Base-by-base conservation (phyloP, 2,797 vertebrate genomes). In the Pseudotriccus pelzelni region DNA sequence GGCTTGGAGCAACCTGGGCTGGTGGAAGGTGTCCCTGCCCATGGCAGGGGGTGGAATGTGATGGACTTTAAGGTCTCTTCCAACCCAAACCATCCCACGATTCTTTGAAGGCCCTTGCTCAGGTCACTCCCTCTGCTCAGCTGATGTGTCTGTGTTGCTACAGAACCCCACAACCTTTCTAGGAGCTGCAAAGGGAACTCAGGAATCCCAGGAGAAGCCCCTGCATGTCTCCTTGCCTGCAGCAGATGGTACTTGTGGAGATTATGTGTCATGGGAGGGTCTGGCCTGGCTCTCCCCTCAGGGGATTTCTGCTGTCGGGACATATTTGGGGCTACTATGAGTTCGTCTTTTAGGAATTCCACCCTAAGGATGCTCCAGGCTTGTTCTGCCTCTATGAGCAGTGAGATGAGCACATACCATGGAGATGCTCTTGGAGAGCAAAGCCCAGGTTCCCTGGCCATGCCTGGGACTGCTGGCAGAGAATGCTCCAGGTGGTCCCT, bases 1-100 rank as follows among this genome's bases (percentile, higher is more conserved):
- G 1, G 21, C 4, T 74, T 34, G 46, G 62, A 75, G 34, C 30
- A 5, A 0, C 3, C 10, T 67, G 53, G 60, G 39, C 4, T 0
- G 11, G 25, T 75, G 69, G 23, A 1, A 49, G 8, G 4, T 32
- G 62, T 21, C 55, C 24, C 62, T 75, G 37, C 25, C 27, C 58
- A 28, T 39, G 37, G 58, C 28, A 43, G 20, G 14, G 37, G 13
- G 28, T 43, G 20, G 21, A 0, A 43, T 2, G 3, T 7, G 60
- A 15, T 43, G 28, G 14, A 5, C 32, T 44, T 24, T 24, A n/a
- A 24, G 8, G 10, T 19, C 22, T 7, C 41, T 58, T n/a, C 50
- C 59, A 3, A 8, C 12, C 24, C 46, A 59, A 59, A 34, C 28
- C 28, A 15, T 52, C 52, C 23, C 37, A 34, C 23, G 43, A 23